These are phyloP conservation scores for Gasterosteus aculeatus DNA, from an alignment of 2,113 vertebrate genomes.

Conservation along the genomic window DNA sequence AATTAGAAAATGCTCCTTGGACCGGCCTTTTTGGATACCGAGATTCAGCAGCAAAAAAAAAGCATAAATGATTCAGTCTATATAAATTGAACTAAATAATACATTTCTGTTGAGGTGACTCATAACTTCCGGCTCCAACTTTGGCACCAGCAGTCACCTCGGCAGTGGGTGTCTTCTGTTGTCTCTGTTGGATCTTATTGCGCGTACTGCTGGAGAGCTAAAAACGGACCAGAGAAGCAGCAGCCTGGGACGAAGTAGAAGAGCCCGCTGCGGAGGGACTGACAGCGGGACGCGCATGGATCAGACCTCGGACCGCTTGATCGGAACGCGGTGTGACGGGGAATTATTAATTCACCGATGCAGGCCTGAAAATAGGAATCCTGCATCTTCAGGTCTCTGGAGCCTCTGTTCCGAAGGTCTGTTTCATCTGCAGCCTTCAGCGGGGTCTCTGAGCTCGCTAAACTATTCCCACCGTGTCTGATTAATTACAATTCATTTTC, in stretches of 20 bases:
- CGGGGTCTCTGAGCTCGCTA: constrained; percentile 6
- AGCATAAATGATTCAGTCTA: constrained; percentile 49
- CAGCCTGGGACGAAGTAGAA: constrained; percentile 8
- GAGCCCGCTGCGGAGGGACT: constrained; percentile 13
- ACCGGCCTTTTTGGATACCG: constrained; percentile 2
- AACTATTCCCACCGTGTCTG: neutral
- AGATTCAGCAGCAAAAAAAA: neutral
- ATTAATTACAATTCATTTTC: constrained; percentile 1
- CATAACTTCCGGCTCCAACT: constrained; percentile 19
- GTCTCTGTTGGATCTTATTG: neutral
- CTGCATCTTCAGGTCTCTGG: neutral
- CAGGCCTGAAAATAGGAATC: neutral
- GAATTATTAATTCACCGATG: constrained; percentile 38
- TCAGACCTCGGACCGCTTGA: neutral
- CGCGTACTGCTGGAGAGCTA: neutral
- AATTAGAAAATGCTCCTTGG: neutral
- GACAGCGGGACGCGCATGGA: constrained; percentile 23
- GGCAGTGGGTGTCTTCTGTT: neutral
- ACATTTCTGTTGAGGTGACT: constrained; percentile 39
- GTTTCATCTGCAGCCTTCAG: neutral
- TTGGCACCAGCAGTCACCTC: constrained; percentile 2
- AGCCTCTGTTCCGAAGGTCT: neutral
- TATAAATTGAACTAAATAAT: constrained; percentile 56
- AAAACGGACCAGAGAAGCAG: constrained; percentile 22
- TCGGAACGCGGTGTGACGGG: constrained; percentile 23